Evolutionary conservation across 2,797 vertebrate genomes (phyloP).

Genomic region (Anomalospiza imberbis): DNA sequence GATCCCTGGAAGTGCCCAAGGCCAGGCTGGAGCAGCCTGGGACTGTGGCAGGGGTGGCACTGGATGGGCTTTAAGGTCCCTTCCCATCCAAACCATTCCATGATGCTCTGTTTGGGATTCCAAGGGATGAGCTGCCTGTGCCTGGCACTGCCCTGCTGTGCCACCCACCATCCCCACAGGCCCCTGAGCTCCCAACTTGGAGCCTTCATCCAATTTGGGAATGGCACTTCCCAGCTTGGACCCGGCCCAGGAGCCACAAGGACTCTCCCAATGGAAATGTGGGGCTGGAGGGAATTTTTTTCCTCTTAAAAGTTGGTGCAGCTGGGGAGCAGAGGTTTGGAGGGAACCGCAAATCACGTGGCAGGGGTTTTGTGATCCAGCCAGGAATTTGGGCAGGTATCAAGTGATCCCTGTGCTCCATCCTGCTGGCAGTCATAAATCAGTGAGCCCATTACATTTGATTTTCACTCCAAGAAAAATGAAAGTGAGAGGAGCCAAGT

Average conservation of each 20-base stretch:
- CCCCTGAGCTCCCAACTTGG: background rate
- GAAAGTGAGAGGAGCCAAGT: background rate
- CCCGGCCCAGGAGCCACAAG: background rate
- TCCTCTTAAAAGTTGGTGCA: background rate
- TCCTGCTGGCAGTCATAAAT: background rate
- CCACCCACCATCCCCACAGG: background rate
- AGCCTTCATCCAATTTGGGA: background rate
- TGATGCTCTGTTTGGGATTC: background rate
- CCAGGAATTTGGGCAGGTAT: background rate
- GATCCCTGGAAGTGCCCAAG: background rate
- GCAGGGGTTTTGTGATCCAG: background rate
- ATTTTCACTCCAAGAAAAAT: background rate
- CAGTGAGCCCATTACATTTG: background rate
- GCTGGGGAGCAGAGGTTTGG: background rate
- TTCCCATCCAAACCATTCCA: background rate
- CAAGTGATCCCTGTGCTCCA: background rate
- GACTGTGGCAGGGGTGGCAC: background rate
- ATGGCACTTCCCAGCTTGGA: too few species aligned
- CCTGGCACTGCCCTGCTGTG: background rate
- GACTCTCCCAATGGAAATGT: background rate
- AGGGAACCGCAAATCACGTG: accelerated
- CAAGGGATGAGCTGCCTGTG: background rate
- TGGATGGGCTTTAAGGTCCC: accelerated
- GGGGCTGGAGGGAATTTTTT: background rate
- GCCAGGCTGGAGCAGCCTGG: background rate